Conservation (phyloP, 2,113 vertebrate genomes). For the Cinclus cinclus region DNA sequence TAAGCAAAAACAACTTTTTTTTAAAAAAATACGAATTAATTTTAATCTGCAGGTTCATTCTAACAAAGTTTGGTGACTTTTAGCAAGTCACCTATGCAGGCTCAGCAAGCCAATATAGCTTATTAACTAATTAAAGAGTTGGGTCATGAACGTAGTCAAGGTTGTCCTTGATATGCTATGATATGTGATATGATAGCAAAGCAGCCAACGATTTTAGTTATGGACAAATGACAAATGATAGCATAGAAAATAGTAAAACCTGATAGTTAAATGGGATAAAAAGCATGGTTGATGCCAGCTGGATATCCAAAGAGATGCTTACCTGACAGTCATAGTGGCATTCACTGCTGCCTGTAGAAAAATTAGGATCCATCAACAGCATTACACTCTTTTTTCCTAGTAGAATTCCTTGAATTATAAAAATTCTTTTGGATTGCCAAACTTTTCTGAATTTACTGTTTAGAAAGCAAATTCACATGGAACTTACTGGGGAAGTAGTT, state of each 20-base stretch:
- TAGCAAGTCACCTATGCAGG: background rate
- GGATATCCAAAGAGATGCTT: background rate
- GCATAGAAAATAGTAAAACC: background rate
- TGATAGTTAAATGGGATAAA: background rate
- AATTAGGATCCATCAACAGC: background rate
- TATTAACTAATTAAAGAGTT: background rate
- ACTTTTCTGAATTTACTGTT: background rate
- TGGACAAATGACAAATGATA: background rate
- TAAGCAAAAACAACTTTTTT: background rate
- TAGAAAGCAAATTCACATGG: background rate
- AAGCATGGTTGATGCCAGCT: background rate
- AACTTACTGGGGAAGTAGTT: background rate
- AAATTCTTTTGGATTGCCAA: background rate
- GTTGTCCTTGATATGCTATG: background rate
- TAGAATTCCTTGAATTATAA: background rate
- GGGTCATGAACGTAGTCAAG: background rate
- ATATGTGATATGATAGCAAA: background rate
- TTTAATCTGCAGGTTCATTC: background rate
- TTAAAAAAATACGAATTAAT: background rate
- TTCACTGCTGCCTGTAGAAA: background rate
- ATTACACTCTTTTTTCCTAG: background rate
- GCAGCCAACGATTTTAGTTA: background rate
- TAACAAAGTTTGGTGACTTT: background rate
- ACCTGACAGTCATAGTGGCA: background rate
- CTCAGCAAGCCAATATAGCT: background rate